phyloP scores from a whole-genome alignment of 1,140 invertebrate species.

The Macrobrachium nipponense region DNA sequence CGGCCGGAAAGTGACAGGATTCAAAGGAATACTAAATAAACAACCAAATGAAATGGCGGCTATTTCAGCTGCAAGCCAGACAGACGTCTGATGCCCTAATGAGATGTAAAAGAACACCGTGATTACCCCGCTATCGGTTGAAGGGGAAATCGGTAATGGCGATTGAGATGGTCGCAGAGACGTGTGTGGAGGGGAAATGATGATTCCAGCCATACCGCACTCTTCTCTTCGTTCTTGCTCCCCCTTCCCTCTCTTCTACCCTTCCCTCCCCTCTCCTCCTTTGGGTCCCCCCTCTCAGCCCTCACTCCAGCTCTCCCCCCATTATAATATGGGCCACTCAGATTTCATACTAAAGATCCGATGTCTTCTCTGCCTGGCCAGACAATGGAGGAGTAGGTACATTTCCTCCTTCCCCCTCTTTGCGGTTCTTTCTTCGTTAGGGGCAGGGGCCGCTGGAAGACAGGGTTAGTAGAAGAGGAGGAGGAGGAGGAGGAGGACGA shows the following conservation, averaged over 20 bases:
- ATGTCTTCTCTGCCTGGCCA: no score
- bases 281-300: neutral
- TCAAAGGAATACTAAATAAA: no score
- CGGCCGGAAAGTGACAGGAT: no score
- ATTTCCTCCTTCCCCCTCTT: neutral
- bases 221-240: no score
- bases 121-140: neutral
- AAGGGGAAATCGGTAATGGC: neutral
- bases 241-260: neutral
- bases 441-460: conserved; percentile 3
- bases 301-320: no score
- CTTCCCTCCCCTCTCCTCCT: neutral
- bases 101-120: neutral
- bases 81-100: no score
- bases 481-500: neutral
- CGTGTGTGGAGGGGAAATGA: neutral
- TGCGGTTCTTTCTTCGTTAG: neutral
- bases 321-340: no score
- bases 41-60: no score
- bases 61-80: no score
- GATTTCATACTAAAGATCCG: no score
- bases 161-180: neutral
- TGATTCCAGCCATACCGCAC: no score
- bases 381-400: neutral
- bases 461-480: conserved; percentile 5